Evolutionary conservation across 2,113 vertebrate species (phyloP), one percentile per base, ranked within the genome.

Genomic region (Sinocyclocheilus maitianheensis): DNA sequence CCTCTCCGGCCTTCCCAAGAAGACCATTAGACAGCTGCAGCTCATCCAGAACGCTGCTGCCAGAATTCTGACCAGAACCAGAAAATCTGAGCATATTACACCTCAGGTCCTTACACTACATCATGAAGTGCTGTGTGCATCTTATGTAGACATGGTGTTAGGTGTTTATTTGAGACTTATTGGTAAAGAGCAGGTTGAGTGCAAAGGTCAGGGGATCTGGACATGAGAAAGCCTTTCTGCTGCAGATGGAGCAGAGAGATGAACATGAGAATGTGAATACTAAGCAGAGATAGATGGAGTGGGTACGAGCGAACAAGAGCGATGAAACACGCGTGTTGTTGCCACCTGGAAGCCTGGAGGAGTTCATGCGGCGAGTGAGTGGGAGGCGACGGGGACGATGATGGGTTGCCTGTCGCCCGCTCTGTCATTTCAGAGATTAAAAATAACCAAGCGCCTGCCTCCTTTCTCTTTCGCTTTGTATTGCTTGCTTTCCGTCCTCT

Each of bases 341-440:
- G 26, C 79, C 81, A 71, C 79, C 65, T 85, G 43, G 46, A 85
- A 76, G 86, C 60, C 62, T 34, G 65, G 84, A 88, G 88, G 81
- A 88, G 87, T 77, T 84, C 11, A 43, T 63, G 63, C 86, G 85
- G 74, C 77, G 90, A 90, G 86, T 80, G 85, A 91, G 88, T 78
- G 88, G 78, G 90, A 91, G 89, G 89, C 81, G 86, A 85, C 86
- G 67, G 40, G 77, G 8, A 60, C 81, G 48, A 34, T 24, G n/a
- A 84, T 87, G 89, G 89, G 87, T 89, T 24, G 90, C 90, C 81
- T 90, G 90, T 89, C 65, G 84, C 80, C 86, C 90, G 91, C 86
- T 92, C 85, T 87, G 91, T 90, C 91, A 91, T 92, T 77, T 22
- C 53, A 37, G 71, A 84, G 83, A 92, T 92, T 93, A 93, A 94